phyloP scores from a whole-genome alignment of 1,140 invertebrate species.

The Himalopsyche phryganea region DNA sequence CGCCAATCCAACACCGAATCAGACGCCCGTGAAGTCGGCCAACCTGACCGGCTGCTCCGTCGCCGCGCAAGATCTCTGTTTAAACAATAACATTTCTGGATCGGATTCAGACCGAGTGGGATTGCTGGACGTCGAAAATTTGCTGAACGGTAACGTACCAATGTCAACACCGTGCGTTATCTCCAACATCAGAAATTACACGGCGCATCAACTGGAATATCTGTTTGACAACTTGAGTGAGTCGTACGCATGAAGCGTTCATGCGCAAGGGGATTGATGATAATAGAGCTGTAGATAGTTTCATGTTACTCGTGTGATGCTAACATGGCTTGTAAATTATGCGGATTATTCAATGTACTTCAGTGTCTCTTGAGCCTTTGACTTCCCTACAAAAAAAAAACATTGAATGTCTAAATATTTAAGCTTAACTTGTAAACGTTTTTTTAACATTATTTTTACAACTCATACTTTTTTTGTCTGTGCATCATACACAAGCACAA shows the following conservation, averaged over 20 bases:
- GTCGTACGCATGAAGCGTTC: slow-evolving; percentile 52
- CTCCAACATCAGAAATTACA: slow-evolving; percentile 49
- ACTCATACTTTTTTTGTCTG: too few relatives aligned
- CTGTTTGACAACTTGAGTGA: slow-evolving; percentile 59
- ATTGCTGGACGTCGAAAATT: slow-evolving; percentile 39
- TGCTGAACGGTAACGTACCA: slow-evolving; percentile 45
- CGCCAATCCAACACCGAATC: slow-evolving; percentile 43
- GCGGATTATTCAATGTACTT: too few relatives aligned
- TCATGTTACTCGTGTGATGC: too few relatives aligned
- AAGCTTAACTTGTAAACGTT: too few relatives aligned
- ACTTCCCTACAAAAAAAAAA: too few relatives aligned
- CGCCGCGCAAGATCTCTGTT: slow-evolving; percentile 12
- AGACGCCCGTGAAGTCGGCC: slow-evolving; percentile 36
- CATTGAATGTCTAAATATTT: too few relatives aligned
- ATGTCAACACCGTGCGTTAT: slow-evolving; percentile 48
- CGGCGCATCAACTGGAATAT: slow-evolving; percentile 54
- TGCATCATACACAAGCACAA: too few relatives aligned
- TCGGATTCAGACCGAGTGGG: slow-evolving; percentile 33
- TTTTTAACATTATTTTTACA: too few relatives aligned
- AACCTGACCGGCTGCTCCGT: not conserved
- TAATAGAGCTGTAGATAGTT: slow-evolving; percentile 33
- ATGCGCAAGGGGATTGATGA: not conserved
- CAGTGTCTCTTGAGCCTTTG: too few relatives aligned
- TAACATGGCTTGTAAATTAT: slow-evolving; percentile 20
- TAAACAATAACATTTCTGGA: slow-evolving; percentile 37